Base-by-base conservation (phyloP, 1,140 invertebrate genomes). In the Cecropterus lyciades region DNA sequence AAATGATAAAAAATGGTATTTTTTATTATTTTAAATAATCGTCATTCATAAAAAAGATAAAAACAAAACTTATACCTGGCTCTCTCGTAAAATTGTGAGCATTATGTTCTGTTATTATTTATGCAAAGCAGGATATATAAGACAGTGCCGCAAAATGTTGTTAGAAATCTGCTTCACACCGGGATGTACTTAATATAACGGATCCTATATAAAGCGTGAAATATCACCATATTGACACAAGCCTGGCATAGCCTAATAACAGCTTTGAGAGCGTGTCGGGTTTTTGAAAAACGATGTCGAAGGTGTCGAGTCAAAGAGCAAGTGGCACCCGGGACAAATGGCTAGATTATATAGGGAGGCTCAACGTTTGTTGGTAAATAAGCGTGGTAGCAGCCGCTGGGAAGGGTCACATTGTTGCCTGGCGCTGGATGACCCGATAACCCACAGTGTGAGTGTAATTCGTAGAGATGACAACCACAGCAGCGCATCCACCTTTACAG, bases 221-320 rank as follows among this genome's bases (percentile, higher is more conserved):
- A 42, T 56, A 56, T 42, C 5, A 59, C 20, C 20, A 20, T 59
- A 46, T 46, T 59, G 42, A 59, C 33, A 46, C 27, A 59, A 59
- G 17, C 55, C 55, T 27, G 27, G 20, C 14, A 20, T 40, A 49
- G 14, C 9, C 57, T 48, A 33, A 60, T 60, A 60, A 49, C 15
- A 17, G 45, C 5, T 37, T 49, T 46, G 56, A 8, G 30, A 49
- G 11, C 30, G 30, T 51, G 46, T 62, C 46, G 46, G 33, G 10
- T 13, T 42, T 40, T 49, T 46, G 42, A 76, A 78, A 82, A 82
- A 77, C 76, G 74, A 72, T 81, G 83, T 77, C 77, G 67, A 60
- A 85, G 85, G 70, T 59, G 43, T 62, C 45, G 17, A 62, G 59
- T 82, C 80, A 85, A 71, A 83, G 77, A 75, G 70, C 73, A 79